Evolutionary conservation across 2,888 invertebrate genomes (phyloP).

Genomic region (Homarus gammarus): DNA sequence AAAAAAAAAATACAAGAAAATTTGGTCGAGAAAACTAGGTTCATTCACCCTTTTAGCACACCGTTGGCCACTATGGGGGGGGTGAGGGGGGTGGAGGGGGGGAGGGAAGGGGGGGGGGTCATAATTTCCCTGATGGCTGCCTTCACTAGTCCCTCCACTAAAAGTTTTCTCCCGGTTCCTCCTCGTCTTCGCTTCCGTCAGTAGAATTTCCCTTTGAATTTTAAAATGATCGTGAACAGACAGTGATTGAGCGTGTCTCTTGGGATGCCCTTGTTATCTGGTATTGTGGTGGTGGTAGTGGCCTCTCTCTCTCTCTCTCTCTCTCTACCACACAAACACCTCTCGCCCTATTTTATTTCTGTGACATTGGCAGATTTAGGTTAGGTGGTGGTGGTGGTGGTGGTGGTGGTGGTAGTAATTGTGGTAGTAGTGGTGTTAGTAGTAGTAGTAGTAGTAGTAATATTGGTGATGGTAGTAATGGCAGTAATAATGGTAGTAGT

Average conservation of each 20-base stretch:
- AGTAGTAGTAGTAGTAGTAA: too few species aligned
- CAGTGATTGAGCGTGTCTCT: conserved; percentile 66
- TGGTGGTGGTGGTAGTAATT: too few species aligned
- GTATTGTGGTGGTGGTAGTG: conserved; percentile 53
- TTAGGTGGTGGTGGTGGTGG: too few species aligned
- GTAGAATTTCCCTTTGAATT: conserved; percentile 58
- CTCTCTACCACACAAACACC: background rate
- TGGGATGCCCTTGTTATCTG: conserved; percentile 71
- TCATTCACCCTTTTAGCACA: conserved; percentile 3
- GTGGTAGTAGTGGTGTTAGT: too few species aligned
- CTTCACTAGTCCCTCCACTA: conserved; percentile 15
- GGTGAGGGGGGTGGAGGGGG: too few species aligned
- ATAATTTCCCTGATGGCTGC: conserved; percentile 44
- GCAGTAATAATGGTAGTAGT: too few species aligned
- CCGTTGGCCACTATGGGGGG: background rate
- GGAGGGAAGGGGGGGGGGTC: too few species aligned
- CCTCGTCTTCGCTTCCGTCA: conserved; percentile 30
- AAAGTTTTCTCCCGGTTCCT: conserved; percentile 43
- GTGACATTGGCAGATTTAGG: too few species aligned
- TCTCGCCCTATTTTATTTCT: background rate
- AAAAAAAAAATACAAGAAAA: too few species aligned
- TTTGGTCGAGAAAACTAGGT: too few species aligned
- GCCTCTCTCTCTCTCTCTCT: background rate
- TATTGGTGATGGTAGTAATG: too few species aligned
- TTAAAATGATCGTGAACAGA: conserved; percentile 65